These are phyloP conservation scores for Andricus curvator DNA, from an alignment of 2,888 invertebrate species.

Conservation along the genomic window DNA sequence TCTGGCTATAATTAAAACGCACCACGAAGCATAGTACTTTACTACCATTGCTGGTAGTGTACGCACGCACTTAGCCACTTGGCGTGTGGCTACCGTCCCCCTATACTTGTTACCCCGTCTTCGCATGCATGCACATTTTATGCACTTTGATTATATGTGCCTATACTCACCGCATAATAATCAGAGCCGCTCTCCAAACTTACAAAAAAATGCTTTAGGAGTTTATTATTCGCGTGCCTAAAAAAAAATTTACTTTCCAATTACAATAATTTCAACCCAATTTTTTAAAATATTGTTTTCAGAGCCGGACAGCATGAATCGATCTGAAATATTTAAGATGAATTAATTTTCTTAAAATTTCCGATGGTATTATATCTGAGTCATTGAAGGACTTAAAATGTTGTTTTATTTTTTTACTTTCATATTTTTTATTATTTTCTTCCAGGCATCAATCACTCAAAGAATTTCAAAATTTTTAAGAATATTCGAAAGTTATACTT, in stretches of 20 bases:
- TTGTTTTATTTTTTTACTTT: too few species aligned
- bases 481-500: too few species aligned
- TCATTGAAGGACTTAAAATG: too few species aligned
- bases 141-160: constrained; percentile 47
- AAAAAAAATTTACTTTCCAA: neutral
- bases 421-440: too few species aligned
- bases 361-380: too few species aligned
- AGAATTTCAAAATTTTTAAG: too few species aligned
- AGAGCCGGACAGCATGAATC: too few species aligned
- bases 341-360: too few species aligned
- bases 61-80: constrained; percentile 63
- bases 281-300: too few species aligned
- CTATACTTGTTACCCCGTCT: constrained; percentile 45
- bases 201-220: neutral
- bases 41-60: constrained; percentile 51
- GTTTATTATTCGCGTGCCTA: neutral
- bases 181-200: constrained; percentile 14
- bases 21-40: constrained; percentile 54
- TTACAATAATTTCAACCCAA: fast-evolving
- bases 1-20: constrained; percentile 70
- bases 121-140: constrained; percentile 59
- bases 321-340: too few species aligned
- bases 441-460: too few species aligned
- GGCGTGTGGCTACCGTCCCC: constrained; percentile 54
- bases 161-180: constrained; percentile 20